Evolutionary conservation across 2,888 invertebrate genomes (phyloP).

Genomic region (Buathra laborator): DNA sequence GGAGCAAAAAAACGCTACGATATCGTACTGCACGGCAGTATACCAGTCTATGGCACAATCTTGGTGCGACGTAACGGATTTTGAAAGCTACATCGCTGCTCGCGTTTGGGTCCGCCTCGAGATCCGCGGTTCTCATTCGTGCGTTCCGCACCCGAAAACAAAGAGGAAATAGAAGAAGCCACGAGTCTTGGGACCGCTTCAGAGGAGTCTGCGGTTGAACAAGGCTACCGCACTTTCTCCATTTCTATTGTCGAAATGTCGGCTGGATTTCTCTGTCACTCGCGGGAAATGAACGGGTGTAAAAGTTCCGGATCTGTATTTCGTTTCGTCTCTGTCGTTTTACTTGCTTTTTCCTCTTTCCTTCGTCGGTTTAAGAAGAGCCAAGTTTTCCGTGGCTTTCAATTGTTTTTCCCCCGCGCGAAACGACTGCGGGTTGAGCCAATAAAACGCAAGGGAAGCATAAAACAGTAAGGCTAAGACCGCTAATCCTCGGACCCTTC

Average conservation of each 20-base stretch:
- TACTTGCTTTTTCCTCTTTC: conserved; percentile 3
- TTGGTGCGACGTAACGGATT: conserved; percentile 29
- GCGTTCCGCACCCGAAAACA: conserved; percentile 16
- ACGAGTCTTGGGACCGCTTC: background rate
- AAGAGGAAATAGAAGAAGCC: conserved; percentile 16
- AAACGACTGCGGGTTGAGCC: conserved; percentile 70
- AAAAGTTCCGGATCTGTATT: conserved; percentile 69
- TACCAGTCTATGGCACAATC: background rate
- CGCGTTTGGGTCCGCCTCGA: conserved; percentile 21
- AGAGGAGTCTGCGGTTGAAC: conserved; percentile 35
- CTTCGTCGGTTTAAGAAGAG: conserved; percentile 73
- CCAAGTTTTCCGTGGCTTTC: conserved; percentile 76
- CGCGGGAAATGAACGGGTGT: conserved; percentile 65
- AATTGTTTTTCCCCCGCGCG: conserved; percentile 77
- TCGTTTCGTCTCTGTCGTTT: conserved; percentile 31
- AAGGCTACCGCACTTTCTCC: conserved; percentile 52
- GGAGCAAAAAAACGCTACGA: background rate
- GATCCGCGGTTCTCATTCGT: conserved; percentile 12
- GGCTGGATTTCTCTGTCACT: conserved; percentile 57
- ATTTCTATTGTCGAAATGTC: conserved; percentile 76
- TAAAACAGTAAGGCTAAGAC: conserved; percentile 74
- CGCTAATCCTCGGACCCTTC: conserved; percentile 73
- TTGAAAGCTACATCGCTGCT: conserved; percentile 38
- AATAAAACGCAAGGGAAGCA: conserved; percentile 76
- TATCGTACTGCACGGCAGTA: conserved; percentile 3